Evolutionary conservation across 2,888 invertebrate genomes (phyloP), one percentile per base, ranked within the genome.

Genomic region (Mamestra brassicae): DNA sequence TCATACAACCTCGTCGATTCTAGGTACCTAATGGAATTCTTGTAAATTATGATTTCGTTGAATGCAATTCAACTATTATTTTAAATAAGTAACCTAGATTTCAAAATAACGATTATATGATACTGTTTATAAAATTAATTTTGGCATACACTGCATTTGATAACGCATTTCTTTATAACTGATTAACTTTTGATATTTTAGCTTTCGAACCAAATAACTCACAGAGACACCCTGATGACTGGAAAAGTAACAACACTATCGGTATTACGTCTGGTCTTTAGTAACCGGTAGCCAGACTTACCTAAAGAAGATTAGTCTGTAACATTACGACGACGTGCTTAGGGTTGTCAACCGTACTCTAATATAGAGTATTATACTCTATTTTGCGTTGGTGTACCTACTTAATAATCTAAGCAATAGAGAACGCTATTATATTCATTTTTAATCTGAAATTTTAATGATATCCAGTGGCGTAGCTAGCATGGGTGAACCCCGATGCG

Each of bases 291-390:
- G 57, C 34, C 11, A 57, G 36, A 50, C 36, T 60, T 64, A 63
- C 57, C 11, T 52, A 58, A 62, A 69, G 77, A 77, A 69, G 69
- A 77, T 64, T 60, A 71, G 42, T 10, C 52, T 65, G 55, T 42
- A 57, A 54, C 38, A 58, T 62, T 78, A 71, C 74, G 68, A 15
- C 47, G 47, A 47, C 47, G 4, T 47, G 13, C 13, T 3, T 4
- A 47, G 47, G 47, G 47, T 47, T 15, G 47, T 47, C 47, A 47
- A 47, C 47, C 47, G 47, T 47, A 47, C 13, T 47, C 3, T 45
- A 11, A 45, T 45, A 45, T 47, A 47, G 13, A 47, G 13, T 47
- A 47, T 47, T 15, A 0, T 47, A 47, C 47, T 47, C 47, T 47
- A 13, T 47, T 11, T 47, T 47, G 47, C 13, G 13, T 47, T 4